A percentile compares a stretch with the other conserved stretches of the same genome.
Evolutionary conservation across 1,140 invertebrate species (phyloP).

Genomic region (Augochlora pura): DNA sequence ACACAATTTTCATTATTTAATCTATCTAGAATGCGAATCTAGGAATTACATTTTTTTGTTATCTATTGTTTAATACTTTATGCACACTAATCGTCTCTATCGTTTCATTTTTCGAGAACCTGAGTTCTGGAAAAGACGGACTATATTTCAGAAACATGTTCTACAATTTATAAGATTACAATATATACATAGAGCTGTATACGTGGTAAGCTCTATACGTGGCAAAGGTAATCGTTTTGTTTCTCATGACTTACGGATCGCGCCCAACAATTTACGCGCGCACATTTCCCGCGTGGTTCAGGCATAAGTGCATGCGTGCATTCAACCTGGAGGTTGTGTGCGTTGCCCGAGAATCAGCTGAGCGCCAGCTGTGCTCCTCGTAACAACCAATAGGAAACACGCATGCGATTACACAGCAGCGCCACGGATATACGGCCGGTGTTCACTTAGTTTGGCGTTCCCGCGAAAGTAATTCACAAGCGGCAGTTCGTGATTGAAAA

Average conservation of each 20-base stretch:
- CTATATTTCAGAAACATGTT: background rate
- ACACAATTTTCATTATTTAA: too few species aligned
- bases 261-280: slow-evolving; percentile 64
- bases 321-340: slow-evolving; percentile 22
- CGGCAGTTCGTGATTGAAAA: slow-evolving; percentile 10
- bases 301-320: slow-evolving; percentile 44
- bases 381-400: slow-evolving; percentile 63
- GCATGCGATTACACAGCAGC: slow-evolving; percentile 42
- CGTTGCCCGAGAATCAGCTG: slow-evolving; percentile 73
- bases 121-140: too few species aligned
- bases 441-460: slow-evolving; percentile 59
- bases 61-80: too few species aligned
- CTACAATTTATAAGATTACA: background rate
- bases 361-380: slow-evolving; percentile 75
- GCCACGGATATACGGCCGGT: slow-evolving; percentile 60
- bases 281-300: slow-evolving; percentile 72
- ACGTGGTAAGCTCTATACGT: slow-evolving; percentile 32
- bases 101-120: too few species aligned
- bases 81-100: too few species aligned
- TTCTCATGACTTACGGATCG: background rate
- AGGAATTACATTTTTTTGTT: too few species aligned
- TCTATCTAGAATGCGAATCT: too few species aligned
- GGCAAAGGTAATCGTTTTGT: slow-evolving; percentile 34
- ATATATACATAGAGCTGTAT: too few species aligned
- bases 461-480: slow-evolving; percentile 60